phyloP scores from a whole-genome alignment of 2,888 invertebrate genomes.

The Dicycla oo region DNA sequence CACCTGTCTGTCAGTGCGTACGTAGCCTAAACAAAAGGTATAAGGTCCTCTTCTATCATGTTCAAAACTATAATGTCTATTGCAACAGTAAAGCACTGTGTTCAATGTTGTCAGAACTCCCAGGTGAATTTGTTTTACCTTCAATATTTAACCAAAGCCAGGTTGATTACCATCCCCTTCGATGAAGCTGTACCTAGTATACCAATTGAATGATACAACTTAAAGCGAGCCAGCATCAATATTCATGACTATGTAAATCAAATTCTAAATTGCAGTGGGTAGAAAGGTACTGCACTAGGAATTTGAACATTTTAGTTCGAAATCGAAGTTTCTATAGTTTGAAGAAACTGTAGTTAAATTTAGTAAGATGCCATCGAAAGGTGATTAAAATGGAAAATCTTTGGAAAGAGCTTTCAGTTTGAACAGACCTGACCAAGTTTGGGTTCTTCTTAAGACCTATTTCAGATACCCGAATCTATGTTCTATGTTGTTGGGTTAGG shows the following conservation, averaged over 20 bases:
- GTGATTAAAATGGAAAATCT: conserved; percentile 20
- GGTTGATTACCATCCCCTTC: conserved; percentile 21
- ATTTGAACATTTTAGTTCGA: conserved; percentile 13
- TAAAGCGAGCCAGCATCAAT: conserved; percentile 14
- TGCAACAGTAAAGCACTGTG: neutral
- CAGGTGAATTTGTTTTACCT: neutral
- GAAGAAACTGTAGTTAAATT: conserved; percentile 5
- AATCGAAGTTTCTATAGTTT: conserved; percentile 37
- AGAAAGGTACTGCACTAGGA: neutral
- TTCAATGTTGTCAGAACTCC: neutral
- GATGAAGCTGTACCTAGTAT: conserved; percentile 6
- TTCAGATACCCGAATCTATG: no score
- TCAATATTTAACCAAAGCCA: neutral
- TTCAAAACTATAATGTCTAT: neutral
- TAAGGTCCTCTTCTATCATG: no score
- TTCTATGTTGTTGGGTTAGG: no score
- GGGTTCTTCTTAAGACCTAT: conserved; percentile 1
- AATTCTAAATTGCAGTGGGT: conserved; percentile 27
- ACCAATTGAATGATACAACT: conserved; percentile 39
- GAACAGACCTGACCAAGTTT: neutral
- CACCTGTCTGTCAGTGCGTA: no score
- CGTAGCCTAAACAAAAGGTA: no score
- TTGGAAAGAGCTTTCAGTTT: conserved; percentile 19
- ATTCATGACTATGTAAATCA: conserved; percentile 46
- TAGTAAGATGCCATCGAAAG: neutral